A percentile compares a stretch with the other conserved stretches of the same genome.
phyloP scores from a whole-genome alignment of 2,797 vertebrate genomes.

The Balearica regulorum region DNA sequence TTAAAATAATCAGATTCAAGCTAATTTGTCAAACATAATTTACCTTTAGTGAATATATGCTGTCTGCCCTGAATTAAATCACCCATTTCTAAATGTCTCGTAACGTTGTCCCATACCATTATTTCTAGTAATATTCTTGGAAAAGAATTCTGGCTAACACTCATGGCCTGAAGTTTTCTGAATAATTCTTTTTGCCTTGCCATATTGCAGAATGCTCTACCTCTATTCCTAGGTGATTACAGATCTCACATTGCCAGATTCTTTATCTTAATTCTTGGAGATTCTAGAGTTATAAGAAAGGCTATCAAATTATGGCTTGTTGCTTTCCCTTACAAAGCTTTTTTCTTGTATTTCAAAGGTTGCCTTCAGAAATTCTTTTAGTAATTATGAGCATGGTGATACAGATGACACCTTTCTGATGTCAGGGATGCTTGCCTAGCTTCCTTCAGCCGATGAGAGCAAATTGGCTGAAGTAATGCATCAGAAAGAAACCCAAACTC shows the following conservation, averaged over 20 bases:
- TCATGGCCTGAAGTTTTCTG: background rate
- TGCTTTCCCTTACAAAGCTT: background rate
- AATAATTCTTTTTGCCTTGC: background rate
- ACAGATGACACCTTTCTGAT: background rate
- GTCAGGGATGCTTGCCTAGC: background rate
- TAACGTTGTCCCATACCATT: constrained; percentile 24
- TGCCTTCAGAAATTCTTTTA: background rate
- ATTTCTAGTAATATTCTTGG: constrained; percentile 20
- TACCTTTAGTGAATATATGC: background rate
- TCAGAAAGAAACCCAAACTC: background rate
- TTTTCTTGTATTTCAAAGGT: background rate
- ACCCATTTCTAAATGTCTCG: constrained; percentile 26
- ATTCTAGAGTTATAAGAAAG: background rate
- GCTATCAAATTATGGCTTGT: background rate
- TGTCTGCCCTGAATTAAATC: constrained; percentile 10
- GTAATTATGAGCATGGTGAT: background rate
- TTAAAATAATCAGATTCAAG: constrained; percentile 33
- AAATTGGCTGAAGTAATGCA: background rate
- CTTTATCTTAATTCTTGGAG: background rate
- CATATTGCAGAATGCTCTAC: background rate
- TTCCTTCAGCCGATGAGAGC: background rate
- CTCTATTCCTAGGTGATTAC: background rate
- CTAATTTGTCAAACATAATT: constrained; percentile 28
- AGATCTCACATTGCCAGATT: background rate
- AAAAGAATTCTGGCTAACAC: background rate